Conservation (phyloP, 2,888 invertebrate species). For the Latrodectus elegans region DNA sequence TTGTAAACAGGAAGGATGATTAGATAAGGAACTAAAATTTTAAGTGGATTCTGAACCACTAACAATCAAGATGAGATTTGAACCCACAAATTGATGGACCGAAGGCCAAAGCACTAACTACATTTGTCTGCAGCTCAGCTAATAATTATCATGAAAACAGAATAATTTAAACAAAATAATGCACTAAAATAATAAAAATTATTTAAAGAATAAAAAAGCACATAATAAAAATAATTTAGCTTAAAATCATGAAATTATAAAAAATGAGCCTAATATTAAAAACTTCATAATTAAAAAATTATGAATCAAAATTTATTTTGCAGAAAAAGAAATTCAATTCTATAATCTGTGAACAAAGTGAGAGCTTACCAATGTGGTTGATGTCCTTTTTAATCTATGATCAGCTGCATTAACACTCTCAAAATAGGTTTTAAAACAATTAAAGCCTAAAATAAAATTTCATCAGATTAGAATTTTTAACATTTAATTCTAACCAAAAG, state of each 20-base stretch:
- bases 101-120: too few relatives aligned
- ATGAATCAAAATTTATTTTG: not conserved
- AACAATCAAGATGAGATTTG: too few relatives aligned
- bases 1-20: too few relatives aligned
- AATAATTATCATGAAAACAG: too few relatives aligned
- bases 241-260: not conserved
- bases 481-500: not conserved
- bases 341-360: not conserved
- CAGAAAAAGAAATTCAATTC: not conserved
- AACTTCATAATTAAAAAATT: not conserved
- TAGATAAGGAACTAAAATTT: too few relatives aligned
- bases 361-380: slow-evolving; percentile 62
- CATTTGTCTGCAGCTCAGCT: too few relatives aligned
- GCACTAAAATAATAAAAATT: not conserved
- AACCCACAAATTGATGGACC: too few relatives aligned
- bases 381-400: slow-evolving; percentile 74
- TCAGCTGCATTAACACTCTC: slow-evolving; percentile 76
- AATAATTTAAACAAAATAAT: not conserved
- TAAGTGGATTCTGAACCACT: too few relatives aligned
- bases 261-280: not conserved
- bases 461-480: not conserved
- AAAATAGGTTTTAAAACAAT: slow-evolving; percentile 77
- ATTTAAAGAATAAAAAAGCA: not conserved
- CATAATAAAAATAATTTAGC: slow-evolving; percentile 17
- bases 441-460: slow-evolving; percentile 73